These are phyloP conservation scores for Liodrosophila aerea DNA, from an alignment of 2,888 invertebrate species.

Conservation along the genomic window DNA sequence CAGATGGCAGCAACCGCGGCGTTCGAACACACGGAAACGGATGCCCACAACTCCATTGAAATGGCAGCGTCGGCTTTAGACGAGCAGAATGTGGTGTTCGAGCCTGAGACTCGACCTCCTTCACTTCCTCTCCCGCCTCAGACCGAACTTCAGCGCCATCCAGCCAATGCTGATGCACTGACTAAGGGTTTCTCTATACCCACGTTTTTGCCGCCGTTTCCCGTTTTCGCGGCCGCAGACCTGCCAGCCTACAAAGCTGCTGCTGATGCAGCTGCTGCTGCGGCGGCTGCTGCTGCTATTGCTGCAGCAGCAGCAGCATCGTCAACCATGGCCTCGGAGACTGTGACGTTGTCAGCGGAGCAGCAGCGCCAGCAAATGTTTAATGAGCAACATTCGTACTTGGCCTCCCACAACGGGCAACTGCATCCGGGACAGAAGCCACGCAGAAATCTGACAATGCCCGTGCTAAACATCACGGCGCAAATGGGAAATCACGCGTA, in stretches of 20 bases:
- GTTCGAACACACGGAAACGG: conserved; percentile 52
- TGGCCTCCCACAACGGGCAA: conserved; percentile 65
- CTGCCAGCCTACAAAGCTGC: conserved; percentile 73
- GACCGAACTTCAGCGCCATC: conserved; percentile 39
- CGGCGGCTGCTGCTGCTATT: conserved; percentile 48
- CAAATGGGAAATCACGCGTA: conserved; percentile 95
- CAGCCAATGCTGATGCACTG: conserved; percentile 72
- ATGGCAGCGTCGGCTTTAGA: conserved; percentile 24
- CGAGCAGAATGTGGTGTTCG: conserved; percentile 17
- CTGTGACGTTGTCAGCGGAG: conserved; percentile 65
- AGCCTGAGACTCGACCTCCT: conserved; percentile 9
- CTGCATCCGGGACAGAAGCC: conserved; percentile 40
- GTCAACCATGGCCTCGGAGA: conserved; percentile 44
- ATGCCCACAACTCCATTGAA: conserved; percentile 68
- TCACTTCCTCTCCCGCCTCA: no score
- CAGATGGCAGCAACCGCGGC: conserved; percentile 12
- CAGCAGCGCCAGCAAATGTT: conserved; percentile 68
- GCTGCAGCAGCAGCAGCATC: conserved; percentile 52
- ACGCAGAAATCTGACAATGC: conserved; percentile 71
- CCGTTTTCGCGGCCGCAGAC: conserved; percentile 78
- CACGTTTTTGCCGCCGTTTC: conserved; percentile 79
- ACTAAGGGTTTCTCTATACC: conserved; percentile 80
- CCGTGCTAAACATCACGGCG: conserved; percentile 91
- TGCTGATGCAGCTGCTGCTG: conserved; percentile 54
- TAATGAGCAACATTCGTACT: conserved; percentile 78